Evolutionary conservation across 2,888 invertebrate species (phyloP).

Genomic region (Neria commutata): DNA sequence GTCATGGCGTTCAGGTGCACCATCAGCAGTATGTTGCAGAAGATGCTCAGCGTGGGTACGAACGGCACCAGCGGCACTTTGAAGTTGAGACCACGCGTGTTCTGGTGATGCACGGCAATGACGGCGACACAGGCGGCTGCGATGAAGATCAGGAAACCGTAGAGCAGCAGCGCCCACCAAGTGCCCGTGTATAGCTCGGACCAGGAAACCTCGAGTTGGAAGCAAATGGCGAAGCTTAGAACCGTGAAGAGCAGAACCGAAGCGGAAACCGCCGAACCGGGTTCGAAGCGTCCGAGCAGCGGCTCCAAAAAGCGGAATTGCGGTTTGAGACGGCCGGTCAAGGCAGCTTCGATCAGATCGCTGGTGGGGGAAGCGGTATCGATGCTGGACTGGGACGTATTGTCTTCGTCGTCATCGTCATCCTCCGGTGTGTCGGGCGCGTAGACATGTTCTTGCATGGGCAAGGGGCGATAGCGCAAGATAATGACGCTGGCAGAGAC

Average conservation of each 20-base stretch:
- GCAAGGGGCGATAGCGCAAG: conserved; percentile 75
- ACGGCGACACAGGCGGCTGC: conserved; percentile 73
- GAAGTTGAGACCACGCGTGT: conserved; percentile 72
- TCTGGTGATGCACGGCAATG: conserved; percentile 80
- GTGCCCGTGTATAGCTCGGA: conserved; percentile 64
- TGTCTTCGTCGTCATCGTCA: conserved; percentile 65
- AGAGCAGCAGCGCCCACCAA: conserved; percentile 74
- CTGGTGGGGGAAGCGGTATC: conserved; percentile 67
- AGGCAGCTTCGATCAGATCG: conserved; percentile 66
- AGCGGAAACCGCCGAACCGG: conserved; percentile 76
- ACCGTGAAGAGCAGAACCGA: conserved; percentile 75
- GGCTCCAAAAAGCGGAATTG: conserved; percentile 78
- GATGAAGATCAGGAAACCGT: conserved; percentile 68
- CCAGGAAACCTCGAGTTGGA: conserved; percentile 70
- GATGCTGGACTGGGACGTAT: conserved; percentile 69
- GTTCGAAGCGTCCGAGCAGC: conserved; percentile 74
- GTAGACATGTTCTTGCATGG: conserved; percentile 63
- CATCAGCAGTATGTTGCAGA: conserved; percentile 84
- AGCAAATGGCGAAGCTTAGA: conserved; percentile 73
- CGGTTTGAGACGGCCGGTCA: conserved; percentile 78
- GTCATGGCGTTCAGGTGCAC: conserved; percentile 79
- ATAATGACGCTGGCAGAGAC: conserved; percentile 90
- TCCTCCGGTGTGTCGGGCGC: conserved; percentile 67
- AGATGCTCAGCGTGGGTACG: conserved; percentile 78
- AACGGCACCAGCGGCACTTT: conserved; percentile 83